These are phyloP conservation scores for Porites divaricata DNA, from an alignment of 92 coral and sea anemone genomes.

Conservation along the genomic window DNA sequence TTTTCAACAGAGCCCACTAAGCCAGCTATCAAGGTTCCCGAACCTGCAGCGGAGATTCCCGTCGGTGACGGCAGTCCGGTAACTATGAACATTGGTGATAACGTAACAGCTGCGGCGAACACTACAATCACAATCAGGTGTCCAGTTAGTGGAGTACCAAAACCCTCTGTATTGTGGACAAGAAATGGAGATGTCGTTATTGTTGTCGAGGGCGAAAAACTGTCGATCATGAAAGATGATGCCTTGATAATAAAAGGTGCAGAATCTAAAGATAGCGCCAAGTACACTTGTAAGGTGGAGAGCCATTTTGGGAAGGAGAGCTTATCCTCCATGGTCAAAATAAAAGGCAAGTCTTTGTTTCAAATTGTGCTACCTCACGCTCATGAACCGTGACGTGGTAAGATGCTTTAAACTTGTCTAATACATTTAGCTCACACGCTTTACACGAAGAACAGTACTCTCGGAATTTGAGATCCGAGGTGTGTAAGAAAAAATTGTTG, in stretches of 20 bases:
- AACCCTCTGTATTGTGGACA: constrained; percentile 76
- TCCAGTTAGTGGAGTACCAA: constrained; percentile 76
- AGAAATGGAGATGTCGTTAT: constrained; percentile 58
- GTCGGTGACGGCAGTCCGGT: constrained; percentile 45
- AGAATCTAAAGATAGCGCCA: constrained; percentile 27
- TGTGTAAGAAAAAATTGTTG: too few species aligned
- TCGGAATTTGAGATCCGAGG: too few species aligned
- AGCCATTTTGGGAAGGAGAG: constrained; percentile 46
- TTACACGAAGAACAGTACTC: too few species aligned
- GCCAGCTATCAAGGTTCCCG: constrained; percentile 31
- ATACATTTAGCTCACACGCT: too few species aligned
- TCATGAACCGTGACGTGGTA: too few species aligned
- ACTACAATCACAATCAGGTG: constrained; percentile 77
- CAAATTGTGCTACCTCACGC: neutral
- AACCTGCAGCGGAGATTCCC: constrained; percentile 29
- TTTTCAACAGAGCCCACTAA: constrained; percentile 33
- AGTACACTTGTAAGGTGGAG: constrained; percentile 43
- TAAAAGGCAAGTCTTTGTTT: constrained; percentile 15
- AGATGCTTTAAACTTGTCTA: too few species aligned
- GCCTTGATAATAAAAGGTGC: constrained; percentile 27
- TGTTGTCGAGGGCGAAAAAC: constrained; percentile 10
- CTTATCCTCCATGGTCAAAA: constrained; percentile 3
- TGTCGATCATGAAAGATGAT: neutral
- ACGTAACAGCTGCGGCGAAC: constrained; percentile 70
- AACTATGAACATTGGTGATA: constrained; percentile 62